Evolutionary conservation across 2,113 vertebrate species (phyloP).

Genomic region (Dascyllus trimaculatus): DNA sequence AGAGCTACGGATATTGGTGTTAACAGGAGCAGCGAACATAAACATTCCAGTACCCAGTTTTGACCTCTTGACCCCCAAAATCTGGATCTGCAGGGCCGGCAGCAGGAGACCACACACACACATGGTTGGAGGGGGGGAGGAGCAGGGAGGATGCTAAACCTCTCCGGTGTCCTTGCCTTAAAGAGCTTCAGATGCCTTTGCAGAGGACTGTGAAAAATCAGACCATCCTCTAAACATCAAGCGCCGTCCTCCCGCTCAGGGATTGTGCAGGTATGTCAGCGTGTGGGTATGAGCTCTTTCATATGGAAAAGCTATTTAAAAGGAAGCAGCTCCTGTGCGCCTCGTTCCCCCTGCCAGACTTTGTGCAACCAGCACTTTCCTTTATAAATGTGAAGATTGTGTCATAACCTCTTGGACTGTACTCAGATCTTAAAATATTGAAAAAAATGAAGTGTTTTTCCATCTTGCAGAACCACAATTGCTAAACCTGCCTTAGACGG

Average conservation of each 20-base stretch:
- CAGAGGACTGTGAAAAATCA: conserved; percentile 45
- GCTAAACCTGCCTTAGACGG: conserved; percentile 28
- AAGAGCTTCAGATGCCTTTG: conserved; percentile 61
- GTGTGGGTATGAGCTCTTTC: conserved; percentile 47
- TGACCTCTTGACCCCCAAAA: conserved; percentile 74
- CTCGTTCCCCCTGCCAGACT: conserved; percentile 31
- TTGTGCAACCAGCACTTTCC: conserved; percentile 68
- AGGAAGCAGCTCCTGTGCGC: conserved; percentile 31
- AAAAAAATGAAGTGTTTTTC: conserved; percentile 38
- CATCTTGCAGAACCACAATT: conserved; percentile 19
- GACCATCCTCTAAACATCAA: conserved; percentile 24
- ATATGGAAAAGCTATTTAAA: conserved; percentile 58
- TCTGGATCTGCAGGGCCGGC: conserved; percentile 50
- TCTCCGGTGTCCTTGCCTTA: conserved; percentile 61
- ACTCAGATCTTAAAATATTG: conserved; percentile 55
- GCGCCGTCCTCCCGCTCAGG: conserved; percentile 1
- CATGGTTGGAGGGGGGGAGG: conserved; percentile 42
- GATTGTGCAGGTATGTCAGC: conserved; percentile 46
- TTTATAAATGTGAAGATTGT: conserved; percentile 69
- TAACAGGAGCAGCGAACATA: conserved; percentile 69
- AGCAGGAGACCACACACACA: conserved; percentile 77
- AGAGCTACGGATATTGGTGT: conserved; percentile 49
- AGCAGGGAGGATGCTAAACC: conserved; percentile 29
- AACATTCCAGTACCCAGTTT: conserved; percentile 73
- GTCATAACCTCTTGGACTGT: conserved; percentile 56